Base-by-base conservation (phyloP, 2,888 invertebrate genomes). In the Caenorhabditis wallacei region DNA sequence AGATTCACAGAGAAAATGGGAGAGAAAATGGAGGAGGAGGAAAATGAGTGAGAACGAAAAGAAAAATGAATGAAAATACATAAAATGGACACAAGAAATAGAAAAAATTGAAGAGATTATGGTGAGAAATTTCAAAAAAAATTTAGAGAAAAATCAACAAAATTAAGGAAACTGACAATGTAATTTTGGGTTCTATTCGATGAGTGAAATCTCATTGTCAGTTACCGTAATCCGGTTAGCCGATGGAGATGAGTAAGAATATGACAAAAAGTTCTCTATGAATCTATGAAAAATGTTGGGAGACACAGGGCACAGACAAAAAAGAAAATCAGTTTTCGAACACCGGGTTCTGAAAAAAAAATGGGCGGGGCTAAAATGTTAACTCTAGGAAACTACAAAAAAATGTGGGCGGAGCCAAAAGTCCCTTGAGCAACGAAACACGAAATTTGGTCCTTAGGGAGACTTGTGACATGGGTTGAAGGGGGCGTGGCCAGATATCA, bases 281-380 rank as follows among this genome's bases (percentile, higher is more conserved):
- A 61, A 43, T 66, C 66, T 66, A 64, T 37, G 37, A 24, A 66
- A 26, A 35, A 53, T 37, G 22, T 22, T 11, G 43, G 26, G 24
- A 24, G 51, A 61, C 75, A 64, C 72, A 56, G 68, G 68, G 59
- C 56, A 46, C 24, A 26, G 18, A 5, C 26, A 46, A 10, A 26
- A 30, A 48, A 57, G 35, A 76, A 56, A 48, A 56, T 66, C 56
- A 51, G 66, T 76, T 76, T 69, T 69, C 68, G 76, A 69, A 76
- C 76, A 76, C 76, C 76, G 76, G 76, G 69, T 69, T 76, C 76
- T 48, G 35, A 63, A 63, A 54, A 54, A 18, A 18, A 51, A 51
- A 51, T n/a, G 20, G 20, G 20, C 51, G 54, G 54, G 54, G 26
- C 54, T 26, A 18, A 51, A 51, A 61, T 30, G 30, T 3, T 30